A percentile compares a stretch with the other conserved stretches of the same genome.
These are phyloP conservation scores for Caprella mutica DNA, from an alignment of 2,888 invertebrate genomes.

Conservation along the genomic window DNA sequence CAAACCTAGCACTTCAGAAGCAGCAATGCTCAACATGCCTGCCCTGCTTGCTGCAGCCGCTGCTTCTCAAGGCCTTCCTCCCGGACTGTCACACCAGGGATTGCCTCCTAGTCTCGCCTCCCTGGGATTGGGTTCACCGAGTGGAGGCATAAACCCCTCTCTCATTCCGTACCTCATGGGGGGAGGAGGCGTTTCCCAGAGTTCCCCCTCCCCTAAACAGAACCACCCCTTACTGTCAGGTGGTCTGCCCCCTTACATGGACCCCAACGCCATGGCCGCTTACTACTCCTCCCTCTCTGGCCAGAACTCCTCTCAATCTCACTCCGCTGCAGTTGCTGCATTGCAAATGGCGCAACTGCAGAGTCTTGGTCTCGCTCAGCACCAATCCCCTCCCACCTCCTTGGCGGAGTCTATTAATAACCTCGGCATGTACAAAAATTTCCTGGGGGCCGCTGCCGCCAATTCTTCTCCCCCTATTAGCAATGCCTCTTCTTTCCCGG, in stretches of 20 bases:
- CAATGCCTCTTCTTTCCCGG: slow-evolving; percentile 14
- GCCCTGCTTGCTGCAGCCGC: slow-evolving; percentile 15
- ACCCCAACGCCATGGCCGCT: slow-evolving; percentile 24
- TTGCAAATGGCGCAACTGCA: slow-evolving; percentile 28
- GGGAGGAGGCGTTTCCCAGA: not conserved
- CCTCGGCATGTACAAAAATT: slow-evolving; percentile 33
- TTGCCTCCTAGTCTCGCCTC: slow-evolving; percentile 9
- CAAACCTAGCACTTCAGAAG: slow-evolving; percentile 5
- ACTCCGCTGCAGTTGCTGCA: slow-evolving; percentile 20
- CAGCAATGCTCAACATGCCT: slow-evolving; percentile 1
- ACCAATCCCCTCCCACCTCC: not conserved
- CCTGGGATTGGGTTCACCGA: slow-evolving; percentile 5
- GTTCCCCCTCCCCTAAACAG: not conserved
- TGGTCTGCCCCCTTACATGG: slow-evolving; percentile 21
- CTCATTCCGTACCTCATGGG: slow-evolving; percentile 18
- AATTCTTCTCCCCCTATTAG: slow-evolving; percentile 22
- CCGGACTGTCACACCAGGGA: slow-evolving; percentile 10
- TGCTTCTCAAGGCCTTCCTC: slow-evolving; percentile 15
- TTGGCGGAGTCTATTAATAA: slow-evolving; percentile 18
- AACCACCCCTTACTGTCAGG: not conserved
- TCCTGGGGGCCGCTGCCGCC: slow-evolving; percentile 25
- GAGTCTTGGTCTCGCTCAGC: slow-evolving; percentile 22
- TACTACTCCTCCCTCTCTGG: slow-evolving; percentile 23
- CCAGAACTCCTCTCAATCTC: slow-evolving; percentile 6
- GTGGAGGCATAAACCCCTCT: slow-evolving; percentile 9